These are phyloP conservation scores for Cantharis rustica DNA, from an alignment of 2,888 invertebrate genomes.

Conservation along the genomic window DNA sequence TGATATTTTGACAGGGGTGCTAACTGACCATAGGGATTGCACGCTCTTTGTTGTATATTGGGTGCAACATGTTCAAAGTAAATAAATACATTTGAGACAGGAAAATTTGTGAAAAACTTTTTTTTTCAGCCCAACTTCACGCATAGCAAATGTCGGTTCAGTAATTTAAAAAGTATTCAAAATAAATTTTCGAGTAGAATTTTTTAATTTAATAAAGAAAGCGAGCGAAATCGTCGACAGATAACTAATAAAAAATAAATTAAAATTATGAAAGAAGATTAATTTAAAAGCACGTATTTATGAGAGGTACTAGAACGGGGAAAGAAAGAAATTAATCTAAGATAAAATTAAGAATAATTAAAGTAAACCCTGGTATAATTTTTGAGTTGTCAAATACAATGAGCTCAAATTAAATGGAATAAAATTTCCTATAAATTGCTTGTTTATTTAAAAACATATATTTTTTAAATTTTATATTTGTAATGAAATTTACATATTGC, in stretches of 20 bases:
- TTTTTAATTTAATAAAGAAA: slow-evolving; percentile 5
- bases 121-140: neutral
- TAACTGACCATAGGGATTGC: slow-evolving; percentile 45
- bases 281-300: slow-evolving; percentile 24
- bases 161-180: neutral
- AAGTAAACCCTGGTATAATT: slow-evolving; percentile 26
- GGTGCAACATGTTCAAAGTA: slow-evolving; percentile 31
- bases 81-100: slow-evolving; percentile 21
- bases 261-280: slow-evolving; percentile 22
- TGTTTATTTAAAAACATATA: neutral
- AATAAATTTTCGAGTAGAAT: neutral
- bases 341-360: slow-evolving; percentile 35
- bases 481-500: neutral
- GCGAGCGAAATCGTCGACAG: neutral
- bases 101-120: neutral
- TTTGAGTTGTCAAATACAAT: slow-evolving; percentile 30
- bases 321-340: slow-evolving; percentile 33
- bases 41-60: slow-evolving; percentile 28
- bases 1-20: slow-evolving; percentile 54
- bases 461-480: neutral
- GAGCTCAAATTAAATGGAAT: slow-evolving; percentile 23
- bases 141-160: neutral
- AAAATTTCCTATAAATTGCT: slow-evolving; percentile 10
- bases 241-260: slow-evolving; percentile 16
- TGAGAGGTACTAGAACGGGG: slow-evolving; percentile 24